Base-by-base conservation (phyloP, 2,113 vertebrate genomes). In the Phasianus colchicus region DNA sequence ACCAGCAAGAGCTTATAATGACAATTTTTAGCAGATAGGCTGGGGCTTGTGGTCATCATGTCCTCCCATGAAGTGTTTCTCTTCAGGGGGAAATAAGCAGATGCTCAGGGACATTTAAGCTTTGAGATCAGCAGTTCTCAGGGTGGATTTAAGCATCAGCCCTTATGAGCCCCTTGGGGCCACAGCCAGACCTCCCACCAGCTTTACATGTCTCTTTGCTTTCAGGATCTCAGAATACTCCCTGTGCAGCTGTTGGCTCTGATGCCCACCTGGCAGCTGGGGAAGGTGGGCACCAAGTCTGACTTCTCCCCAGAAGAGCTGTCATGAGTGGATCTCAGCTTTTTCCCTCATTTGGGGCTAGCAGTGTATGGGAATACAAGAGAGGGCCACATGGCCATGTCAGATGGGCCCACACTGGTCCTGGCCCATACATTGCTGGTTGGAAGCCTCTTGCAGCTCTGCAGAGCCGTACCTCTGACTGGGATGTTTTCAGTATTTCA, bases 281-380 rank as follows among this genome's bases (percentile, higher is more conserved):
- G 54, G 13, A 36, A 72, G 54, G 1, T 16, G 43, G 25, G 47
- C 65, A 83, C 61, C 45, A 75, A 86, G 58, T 30, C 64, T 45
- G 43, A 32, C 25, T 57, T 64, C 43, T 81, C 40, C 63, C 40
- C 15, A 57, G 40, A 70, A n/a, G 15, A 54, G 21, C 29, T 32
- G 22, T 34, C 48, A 8, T 0, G 0, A 11, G 36, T 29, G 25
- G 34, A 32, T 32, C 32, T 64, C 20, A 4, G 30, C 11, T 60
- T 65, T n/a, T 71, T 21, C 43, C 48, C 38, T 7, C 21, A 6
- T 24, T 13, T 32, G 22, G 57, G 48, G 4, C 17, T 57, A 0
- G 0, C 34, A 40, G 48, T 7, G 1, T 1, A 36, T 10, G 12
- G 30, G 36, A 85, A 45, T 19, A n/a, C 34, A 43, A 48, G 6